A percentile compares a stretch with the other conserved stretches of the same genome.
Conservation (phyloP, 2,113 vertebrate genomes). For the Sminthopsis crassicaudata region DNA sequence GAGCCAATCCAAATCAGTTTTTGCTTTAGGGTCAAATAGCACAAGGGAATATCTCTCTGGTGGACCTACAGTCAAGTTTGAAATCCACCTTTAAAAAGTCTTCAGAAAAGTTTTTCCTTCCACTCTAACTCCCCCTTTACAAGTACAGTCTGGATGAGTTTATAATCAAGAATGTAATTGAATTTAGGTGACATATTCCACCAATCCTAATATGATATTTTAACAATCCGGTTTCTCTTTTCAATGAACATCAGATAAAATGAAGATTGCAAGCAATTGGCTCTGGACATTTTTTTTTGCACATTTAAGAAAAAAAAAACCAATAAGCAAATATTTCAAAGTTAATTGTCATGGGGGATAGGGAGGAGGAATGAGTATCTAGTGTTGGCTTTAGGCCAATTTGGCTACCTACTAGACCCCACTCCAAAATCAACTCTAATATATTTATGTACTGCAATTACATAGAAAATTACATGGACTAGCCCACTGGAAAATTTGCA, state of each 20-base stretch:
- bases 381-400: background rate
- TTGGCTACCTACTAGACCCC: background rate
- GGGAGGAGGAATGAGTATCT: background rate
- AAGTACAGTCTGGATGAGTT: background rate
- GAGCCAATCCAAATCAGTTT: background rate
- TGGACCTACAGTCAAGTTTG: background rate
- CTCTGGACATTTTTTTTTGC: background rate
- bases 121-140: background rate
- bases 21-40: background rate
- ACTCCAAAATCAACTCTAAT: conserved; percentile 1
- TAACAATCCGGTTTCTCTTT: background rate
- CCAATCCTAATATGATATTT: background rate
- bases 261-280: background rate
- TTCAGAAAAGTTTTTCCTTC: background rate
- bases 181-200: background rate
- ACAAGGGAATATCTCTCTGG: background rate
- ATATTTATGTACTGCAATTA: conserved; percentile 69
- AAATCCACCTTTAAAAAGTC: background rate
- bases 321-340: conserved; percentile 30
- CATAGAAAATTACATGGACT: conserved; percentile 72
- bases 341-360: background rate
- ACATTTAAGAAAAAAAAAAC: background rate
- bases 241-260: background rate
- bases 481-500: conserved; percentile 61
- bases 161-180: conserved; percentile 30